Percentiles rank a stretch among this genome's conserved stretches.
Evolutionary conservation across 1,140 invertebrate genomes (phyloP).

Genomic region (Euborellia annulipes): DNA sequence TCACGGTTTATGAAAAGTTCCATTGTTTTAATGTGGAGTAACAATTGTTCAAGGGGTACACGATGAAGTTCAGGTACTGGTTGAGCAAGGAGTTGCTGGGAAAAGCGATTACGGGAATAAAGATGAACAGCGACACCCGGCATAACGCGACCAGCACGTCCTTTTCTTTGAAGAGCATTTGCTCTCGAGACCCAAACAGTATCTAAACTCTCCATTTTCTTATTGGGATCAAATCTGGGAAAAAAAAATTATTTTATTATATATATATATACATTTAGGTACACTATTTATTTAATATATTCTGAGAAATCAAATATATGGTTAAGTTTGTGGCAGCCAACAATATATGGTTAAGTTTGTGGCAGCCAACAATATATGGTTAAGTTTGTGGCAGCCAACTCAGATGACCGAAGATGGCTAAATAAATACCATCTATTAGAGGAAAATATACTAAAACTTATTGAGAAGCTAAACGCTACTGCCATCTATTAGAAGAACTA

Average conservation of each 20-base stretch:
- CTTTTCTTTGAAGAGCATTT: slow-evolving; percentile 65
- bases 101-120: slow-evolving; percentile 53
- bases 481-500: too few relatives aligned
- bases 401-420: too few relatives aligned
- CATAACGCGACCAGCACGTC: slow-evolving; percentile 75
- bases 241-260: slow-evolving; percentile 8
- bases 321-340: too few relatives aligned
- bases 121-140: slow-evolving; percentile 69
- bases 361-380: too few relatives aligned
- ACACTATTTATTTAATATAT: too few relatives aligned
- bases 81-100: slow-evolving; percentile 43
- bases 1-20: slow-evolving; percentile 44
- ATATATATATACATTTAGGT: too few relatives aligned
- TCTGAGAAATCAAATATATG: too few relatives aligned
- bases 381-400: too few relatives aligned
- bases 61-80: slow-evolving; percentile 72
- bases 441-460: too few relatives aligned
- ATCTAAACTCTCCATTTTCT: slow-evolving; percentile 71
- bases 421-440: too few relatives aligned
- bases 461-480: too few relatives aligned
- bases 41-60: slow-evolving; percentile 69
- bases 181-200: slow-evolving; percentile 64
- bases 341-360: too few relatives aligned
- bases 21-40: slow-evolving; percentile 76
- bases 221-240: slow-evolving; percentile 55